These are phyloP conservation scores for Tachuris rubrigastra DNA, from an alignment of 2,113 vertebrate species.

Conservation along the genomic window DNA sequence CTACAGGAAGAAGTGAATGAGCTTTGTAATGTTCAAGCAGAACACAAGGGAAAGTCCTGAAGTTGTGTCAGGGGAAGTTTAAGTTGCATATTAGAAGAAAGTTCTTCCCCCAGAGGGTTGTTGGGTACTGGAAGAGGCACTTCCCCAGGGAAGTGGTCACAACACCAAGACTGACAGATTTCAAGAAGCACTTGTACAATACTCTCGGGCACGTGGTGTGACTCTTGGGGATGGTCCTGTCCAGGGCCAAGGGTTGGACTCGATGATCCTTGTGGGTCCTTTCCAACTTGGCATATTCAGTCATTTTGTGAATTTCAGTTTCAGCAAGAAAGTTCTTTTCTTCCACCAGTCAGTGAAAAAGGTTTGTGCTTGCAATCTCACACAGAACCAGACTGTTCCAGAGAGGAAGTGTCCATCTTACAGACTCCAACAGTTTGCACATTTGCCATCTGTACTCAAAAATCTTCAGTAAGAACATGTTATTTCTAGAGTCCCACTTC, in stretches of 20 bases:
- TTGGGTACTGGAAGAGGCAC: neutral
- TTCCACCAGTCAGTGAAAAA: neutral
- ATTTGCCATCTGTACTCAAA: slow-evolving; percentile 46
- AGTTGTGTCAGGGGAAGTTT: too few relatives aligned
- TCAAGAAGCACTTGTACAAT: neutral
- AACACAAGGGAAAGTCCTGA: too few relatives aligned
- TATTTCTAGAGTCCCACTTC: slow-evolving; percentile 50
- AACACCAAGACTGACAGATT: neutral
- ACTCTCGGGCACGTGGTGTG: neutral
- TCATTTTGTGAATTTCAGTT: neutral
- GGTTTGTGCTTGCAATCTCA: neutral
- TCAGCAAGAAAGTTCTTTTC: neutral
- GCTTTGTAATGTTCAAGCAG: too few relatives aligned
- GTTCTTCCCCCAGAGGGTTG: neutral
- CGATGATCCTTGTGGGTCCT: neutral
- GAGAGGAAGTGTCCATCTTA: slow-evolving; percentile 5
- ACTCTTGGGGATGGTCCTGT: neutral
- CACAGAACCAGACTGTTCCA: neutral
- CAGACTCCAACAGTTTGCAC: neutral
- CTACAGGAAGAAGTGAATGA: too few relatives aligned
- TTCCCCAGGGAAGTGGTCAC: neutral
- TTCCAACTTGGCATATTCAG: neutral
- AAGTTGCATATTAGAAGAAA: too few relatives aligned
- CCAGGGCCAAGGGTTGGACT: neutral
- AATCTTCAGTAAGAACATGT: slow-evolving; percentile 14